Evolutionary conservation across 2,113 vertebrate genomes (phyloP).

Genomic region (Bagarius yarrelli): DNA sequence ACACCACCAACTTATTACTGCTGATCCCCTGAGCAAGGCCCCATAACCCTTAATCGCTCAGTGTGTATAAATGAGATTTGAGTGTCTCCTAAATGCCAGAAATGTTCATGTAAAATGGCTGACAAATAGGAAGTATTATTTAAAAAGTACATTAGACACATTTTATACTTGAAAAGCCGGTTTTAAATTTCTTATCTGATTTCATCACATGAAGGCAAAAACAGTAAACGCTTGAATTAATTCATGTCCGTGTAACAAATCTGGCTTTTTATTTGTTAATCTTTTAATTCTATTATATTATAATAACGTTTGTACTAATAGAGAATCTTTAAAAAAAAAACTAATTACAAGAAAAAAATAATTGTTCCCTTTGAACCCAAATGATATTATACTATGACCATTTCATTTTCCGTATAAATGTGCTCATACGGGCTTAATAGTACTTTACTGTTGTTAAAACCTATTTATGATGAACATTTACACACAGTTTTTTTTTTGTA

Average conservation of each 20-base stretch:
- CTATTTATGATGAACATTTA: not conserved
- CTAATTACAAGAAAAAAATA: not conserved
- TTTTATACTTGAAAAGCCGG: not conserved
- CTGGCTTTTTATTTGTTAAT: not conserved
- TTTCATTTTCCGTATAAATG: not conserved
- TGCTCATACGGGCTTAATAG: not conserved
- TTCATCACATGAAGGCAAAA: not conserved
- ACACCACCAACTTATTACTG: no score
- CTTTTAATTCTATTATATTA: not conserved
- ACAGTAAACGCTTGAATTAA: not conserved
- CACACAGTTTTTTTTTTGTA: not conserved
- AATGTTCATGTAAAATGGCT: no score
- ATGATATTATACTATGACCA: not conserved
- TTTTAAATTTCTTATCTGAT: not conserved
- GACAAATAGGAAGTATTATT: no score
- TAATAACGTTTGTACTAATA: not conserved
- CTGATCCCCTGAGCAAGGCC: no score
- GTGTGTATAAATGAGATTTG: no score
- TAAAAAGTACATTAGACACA: no score
- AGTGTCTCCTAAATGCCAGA: no score
- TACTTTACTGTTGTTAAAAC: not conserved
- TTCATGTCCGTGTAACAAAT: no score
- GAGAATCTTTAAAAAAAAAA: not conserved
- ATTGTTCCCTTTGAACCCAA: not conserved
- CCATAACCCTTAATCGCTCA: no score